Percentiles rank a stretch among this genome's conserved stretches.
phyloP scores from a whole-genome alignment of 2,888 invertebrate species.

The Noctua pronuba region DNA sequence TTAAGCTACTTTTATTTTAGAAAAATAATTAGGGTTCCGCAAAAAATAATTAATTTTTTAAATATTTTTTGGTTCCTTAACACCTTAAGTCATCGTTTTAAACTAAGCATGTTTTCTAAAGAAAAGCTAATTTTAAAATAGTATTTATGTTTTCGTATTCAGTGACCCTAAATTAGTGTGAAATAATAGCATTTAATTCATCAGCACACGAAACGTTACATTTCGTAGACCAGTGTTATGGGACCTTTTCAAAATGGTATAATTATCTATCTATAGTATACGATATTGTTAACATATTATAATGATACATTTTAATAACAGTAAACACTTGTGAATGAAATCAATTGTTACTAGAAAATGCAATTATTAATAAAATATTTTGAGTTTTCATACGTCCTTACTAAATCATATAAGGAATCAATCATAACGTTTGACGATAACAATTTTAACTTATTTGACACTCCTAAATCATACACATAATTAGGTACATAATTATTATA shows the following conservation, averaged over 20 bases:
- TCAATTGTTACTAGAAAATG: too few species aligned
- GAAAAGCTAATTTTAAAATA: neutral
- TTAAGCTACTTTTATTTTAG: too few species aligned
- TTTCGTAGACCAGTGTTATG: neutral
- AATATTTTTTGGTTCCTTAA: neutral
- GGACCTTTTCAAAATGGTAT: neutral
- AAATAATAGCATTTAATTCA: neutral
- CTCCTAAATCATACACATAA: conserved; percentile 16
- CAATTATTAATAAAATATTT: neutral
- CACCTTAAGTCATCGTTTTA: neutral
- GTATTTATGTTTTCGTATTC: neutral
- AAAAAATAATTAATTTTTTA: too few species aligned
- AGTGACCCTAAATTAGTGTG: neutral
- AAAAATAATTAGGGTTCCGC: too few species aligned
- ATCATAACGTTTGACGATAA: neutral
- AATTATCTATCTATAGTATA: neutral
- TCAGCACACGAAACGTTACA: neutral
- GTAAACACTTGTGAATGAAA: neutral
- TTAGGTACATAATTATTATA: neutral
- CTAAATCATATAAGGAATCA: neutral
- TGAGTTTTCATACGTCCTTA: neutral
- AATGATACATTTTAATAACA: neutral
- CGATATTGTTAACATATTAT: neutral
- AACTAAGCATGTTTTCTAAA: neutral
- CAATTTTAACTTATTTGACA: conserved; percentile 24